Evolutionary conservation across 2,888 invertebrate species (phyloP).

Genomic region (Amphipoea oculea): DNA sequence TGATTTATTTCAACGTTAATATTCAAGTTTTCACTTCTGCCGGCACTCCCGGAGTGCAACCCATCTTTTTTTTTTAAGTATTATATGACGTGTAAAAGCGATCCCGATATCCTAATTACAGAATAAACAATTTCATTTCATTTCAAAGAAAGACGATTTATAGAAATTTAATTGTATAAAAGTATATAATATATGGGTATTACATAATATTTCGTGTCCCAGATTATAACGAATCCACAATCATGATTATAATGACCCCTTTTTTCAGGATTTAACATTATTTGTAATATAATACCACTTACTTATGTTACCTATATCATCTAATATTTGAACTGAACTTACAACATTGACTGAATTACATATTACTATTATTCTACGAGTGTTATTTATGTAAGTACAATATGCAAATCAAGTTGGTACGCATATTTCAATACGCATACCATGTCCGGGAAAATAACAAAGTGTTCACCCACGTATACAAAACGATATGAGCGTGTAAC

Average conservation of each 20-base stretch:
- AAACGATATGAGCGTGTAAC: neutral
- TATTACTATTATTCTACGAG: neutral
- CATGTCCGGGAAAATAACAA: neutral
- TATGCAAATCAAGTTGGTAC: neutral
- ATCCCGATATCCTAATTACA: no score
- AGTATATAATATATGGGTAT: no score
- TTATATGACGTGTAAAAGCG: no score
- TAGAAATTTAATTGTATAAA: neutral
- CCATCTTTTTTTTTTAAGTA: no score
- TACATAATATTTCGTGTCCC: neutral
- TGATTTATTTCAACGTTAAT: no score
- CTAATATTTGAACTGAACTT: neutral
- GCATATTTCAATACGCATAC: constrained; percentile 7
- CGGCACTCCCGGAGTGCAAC: no score
- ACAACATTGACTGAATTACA: neutral
- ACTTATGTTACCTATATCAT: neutral
- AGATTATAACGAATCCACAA: neutral
- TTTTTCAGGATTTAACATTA: neutral
- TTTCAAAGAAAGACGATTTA: neutral
- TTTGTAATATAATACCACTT: neutral
- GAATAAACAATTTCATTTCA: neutral
- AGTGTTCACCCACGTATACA: neutral
- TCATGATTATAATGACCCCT: neutral
- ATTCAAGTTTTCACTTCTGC: no score
- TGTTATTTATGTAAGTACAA: neutral